Evolutionary conservation across 2,797 vertebrate genomes (phyloP), one percentile per base, ranked within the genome.

Genomic region (Calcarius lapponicus): DNA sequence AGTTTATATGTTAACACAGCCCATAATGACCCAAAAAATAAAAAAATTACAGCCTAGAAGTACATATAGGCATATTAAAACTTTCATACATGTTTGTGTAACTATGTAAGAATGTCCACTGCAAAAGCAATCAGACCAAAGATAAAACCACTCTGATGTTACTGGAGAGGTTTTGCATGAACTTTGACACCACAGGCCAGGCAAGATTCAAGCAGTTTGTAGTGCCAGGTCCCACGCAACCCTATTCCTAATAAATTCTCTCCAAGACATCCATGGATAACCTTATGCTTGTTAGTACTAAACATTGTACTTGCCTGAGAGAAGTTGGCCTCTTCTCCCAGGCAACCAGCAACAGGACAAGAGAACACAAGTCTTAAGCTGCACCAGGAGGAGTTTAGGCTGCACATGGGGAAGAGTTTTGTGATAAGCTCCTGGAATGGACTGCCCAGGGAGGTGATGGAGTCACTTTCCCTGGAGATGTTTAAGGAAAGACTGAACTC

Each of bases 81-180:
- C 12, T 80, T 89, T 21, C 31, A 50, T 25, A 51, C 2, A 4
- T 3, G 10, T 60, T 32, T 21, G 17, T 24, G 31, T 31, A 82
- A 70, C 20, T 26, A 24, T 0, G 0, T 34, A 86, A 80, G n/a
- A 82, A 65, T 7, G 31, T 14, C n/a, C 2, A 4, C 17, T 22
- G 62, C 38, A 54, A 80, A 94, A 36, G 40, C 47, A 84, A 56
- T 56, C 29, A 53, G 40, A 66, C 3, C n/a, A 66, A 64, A 91
- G 73, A 80, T n/a, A 54, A 67, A 91, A 79, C n/a, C 61, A 65
- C 14, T 34, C 29, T 24, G 5, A 48, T 1, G 0, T 34, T 38
- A 72, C 1, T 17, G 13, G 18, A 31, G 11, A 65, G 50, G 67
- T 38, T 16, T 26, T 16, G 3, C 1, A 0, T 43, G 28, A 80